Percentiles rank a stretch among this genome's conserved stretches.
Evolutionary conservation across 2,888 invertebrate genomes (phyloP).

Genomic region (Acronicta psi): DNA sequence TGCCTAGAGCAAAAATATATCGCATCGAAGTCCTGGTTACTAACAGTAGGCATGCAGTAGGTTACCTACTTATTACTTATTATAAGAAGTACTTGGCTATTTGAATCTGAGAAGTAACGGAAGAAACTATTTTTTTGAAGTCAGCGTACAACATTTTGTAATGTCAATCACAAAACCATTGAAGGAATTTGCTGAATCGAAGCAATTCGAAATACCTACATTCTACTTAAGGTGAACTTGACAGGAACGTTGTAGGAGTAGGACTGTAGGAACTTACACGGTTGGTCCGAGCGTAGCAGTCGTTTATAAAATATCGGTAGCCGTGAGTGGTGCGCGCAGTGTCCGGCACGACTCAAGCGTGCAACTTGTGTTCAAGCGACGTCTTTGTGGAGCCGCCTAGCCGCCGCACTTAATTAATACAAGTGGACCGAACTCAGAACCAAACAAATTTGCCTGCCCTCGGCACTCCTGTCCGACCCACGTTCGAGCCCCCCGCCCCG

Average conservation of each 20-base stretch:
- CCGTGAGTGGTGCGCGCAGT: background rate
- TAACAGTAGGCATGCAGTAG: no score
- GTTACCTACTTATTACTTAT: no score
- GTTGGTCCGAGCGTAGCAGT: conserved; percentile 11
- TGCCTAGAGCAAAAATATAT: no score
- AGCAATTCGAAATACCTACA: conserved; percentile 10
- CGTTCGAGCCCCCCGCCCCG: conserved; percentile 30
- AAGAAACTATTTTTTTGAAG: no score
- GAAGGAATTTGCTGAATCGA: conserved; percentile 18
- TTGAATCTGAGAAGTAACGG: no score
- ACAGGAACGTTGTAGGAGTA: conserved; percentile 13
- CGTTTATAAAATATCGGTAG: conserved; percentile 36
- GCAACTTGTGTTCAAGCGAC: conserved; percentile 54
- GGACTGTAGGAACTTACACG: conserved; percentile 6
- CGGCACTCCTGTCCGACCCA: conserved; percentile 49
- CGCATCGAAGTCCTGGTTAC: no score
- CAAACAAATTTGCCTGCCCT: conserved; percentile 80
- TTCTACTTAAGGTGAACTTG: background rate
- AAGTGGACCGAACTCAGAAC: conserved; percentile 68
- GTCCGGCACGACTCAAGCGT: no score
- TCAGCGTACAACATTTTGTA: background rate
- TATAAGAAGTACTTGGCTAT: no score
- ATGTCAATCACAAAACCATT: background rate
- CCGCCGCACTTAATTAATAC: conserved; percentile 79
- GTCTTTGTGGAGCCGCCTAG: conserved; percentile 66